Base-by-base conservation (phyloP, 1,140 invertebrate species). In the Danaus melanippus region DNA sequence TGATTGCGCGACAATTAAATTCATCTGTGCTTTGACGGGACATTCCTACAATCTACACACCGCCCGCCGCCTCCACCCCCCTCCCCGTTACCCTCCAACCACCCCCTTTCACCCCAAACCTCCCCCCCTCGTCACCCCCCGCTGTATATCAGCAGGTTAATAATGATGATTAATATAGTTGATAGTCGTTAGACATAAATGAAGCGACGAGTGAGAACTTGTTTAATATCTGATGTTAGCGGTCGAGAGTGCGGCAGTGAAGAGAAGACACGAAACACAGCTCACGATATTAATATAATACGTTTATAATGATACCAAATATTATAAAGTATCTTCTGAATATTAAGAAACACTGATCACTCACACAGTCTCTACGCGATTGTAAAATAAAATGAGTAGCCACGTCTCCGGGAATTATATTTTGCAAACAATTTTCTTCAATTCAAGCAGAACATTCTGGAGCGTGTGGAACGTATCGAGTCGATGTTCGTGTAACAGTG, bases 141-240 rank as follows among this genome's bases (percentile, higher is more conserved):
- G 50, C 50, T 32, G 2, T 32, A 32, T 8, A 32, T 32, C 21
- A 32, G 21, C 68, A 67, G 74, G 73, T 74, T 77, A 76, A 74
- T 80, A 74, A 78, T 71, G 70, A 76, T 78, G 76, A 80, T 78
- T 80, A 80, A 78, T 78, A 80, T 80, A 80, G 77, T 80, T 78
- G 73, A 74, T 67, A 74, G 67, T 79, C 69, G 74, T 76, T 75
- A 77, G 69, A 64, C 75, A 62, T 71, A 69, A 79, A 77, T 76
- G 74, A 67, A 62, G 64, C 71, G 64, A 53, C 69, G 21, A 32
- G 21, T 32, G 21, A 32, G 21, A 81, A 81, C 74, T 80, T 81
- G 76, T 76, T 71, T 81, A 77, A 81, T 82, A 82, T 74, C 71
- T 32, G 21, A 32, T 32, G 21, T 32, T 32, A 8, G 21, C 21